phyloP scores from a whole-genome alignment of 1,140 invertebrate genomes.

The Drosophila bocqueti region DNA sequence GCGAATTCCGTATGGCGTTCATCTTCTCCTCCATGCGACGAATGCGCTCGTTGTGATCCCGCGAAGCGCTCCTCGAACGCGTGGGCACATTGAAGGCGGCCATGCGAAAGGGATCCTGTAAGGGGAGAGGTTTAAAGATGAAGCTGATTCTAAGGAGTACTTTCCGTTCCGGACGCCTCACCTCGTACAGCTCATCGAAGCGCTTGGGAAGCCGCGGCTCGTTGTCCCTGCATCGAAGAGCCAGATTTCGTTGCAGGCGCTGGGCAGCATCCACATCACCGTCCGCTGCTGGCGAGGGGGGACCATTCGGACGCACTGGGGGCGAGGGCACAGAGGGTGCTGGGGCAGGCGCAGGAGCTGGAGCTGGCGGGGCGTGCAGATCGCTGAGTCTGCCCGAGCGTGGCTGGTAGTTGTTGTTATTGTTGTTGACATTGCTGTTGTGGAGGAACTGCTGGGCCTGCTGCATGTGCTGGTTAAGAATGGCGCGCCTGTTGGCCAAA shows the following conservation, averaged over 20 bases:
- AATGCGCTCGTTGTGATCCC: slow-evolving; percentile 82
- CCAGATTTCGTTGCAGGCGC: slow-evolving; percentile 78
- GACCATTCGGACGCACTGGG: slow-evolving; percentile 15
- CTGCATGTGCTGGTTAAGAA: slow-evolving; percentile 76
- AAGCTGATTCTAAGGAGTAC: neutral
- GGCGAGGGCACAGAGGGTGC: slow-evolving; percentile 35
- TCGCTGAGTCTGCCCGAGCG: slow-evolving; percentile 71
- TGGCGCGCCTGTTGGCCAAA: slow-evolving; percentile 75
- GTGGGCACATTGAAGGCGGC: slow-evolving; percentile 82
- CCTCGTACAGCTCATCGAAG: slow-evolving; percentile 81
- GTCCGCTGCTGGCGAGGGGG: slow-evolving; percentile 28
- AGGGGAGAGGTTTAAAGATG: no score
- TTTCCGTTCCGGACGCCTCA: slow-evolving; percentile 10
- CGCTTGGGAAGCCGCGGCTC: slow-evolving; percentile 79
- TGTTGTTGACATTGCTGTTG: slow-evolving; percentile 74
- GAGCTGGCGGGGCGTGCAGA: slow-evolving; percentile 63
- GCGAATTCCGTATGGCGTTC: slow-evolving; percentile 79
- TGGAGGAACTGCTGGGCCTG: slow-evolving; percentile 71
- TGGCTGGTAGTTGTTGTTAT: slow-evolving; percentile 78
- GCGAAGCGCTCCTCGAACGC: slow-evolving; percentile 71
- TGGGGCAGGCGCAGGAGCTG: slow-evolving; percentile 12
- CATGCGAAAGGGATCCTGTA: slow-evolving; percentile 82
- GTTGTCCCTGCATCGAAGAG: slow-evolving; percentile 78
- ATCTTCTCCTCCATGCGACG: slow-evolving; percentile 84
- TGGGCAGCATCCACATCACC: slow-evolving; percentile 79